Conservation (phyloP, 2,113 vertebrate genomes). For the Pteruthius melanotis region DNA sequence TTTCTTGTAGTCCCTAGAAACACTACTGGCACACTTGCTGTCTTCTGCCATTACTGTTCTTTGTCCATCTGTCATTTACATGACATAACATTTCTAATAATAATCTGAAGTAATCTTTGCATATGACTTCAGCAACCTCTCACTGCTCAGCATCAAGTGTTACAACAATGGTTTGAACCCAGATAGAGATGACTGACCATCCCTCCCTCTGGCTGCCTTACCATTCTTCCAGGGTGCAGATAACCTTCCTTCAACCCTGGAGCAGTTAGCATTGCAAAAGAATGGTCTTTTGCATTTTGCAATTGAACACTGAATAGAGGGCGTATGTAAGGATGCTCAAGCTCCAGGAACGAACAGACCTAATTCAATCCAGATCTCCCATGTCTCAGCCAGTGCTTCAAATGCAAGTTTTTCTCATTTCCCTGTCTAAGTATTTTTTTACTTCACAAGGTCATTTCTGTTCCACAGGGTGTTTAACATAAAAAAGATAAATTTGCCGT, state of each 20-base stretch:
- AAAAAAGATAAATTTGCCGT: background rate
- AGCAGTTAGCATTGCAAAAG: background rate
- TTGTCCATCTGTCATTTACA: background rate
- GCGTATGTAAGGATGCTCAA: background rate
- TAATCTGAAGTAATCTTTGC: constrained; percentile 12
- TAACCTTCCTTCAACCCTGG: background rate
- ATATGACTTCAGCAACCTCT: constrained; percentile 11
- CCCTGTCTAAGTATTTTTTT: background rate
- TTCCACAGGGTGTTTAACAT: background rate
- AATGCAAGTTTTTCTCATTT: background rate
- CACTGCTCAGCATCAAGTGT: background rate
- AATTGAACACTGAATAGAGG: fast-evolving
- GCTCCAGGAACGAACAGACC: background rate
- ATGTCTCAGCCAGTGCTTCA: background rate
- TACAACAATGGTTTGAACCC: background rate
- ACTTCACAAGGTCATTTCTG: background rate
- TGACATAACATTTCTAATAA: constrained; percentile 28
- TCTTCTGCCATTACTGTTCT: background rate
- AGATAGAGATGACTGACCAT: background rate
- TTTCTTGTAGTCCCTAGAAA: background rate
- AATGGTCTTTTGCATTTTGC: background rate
- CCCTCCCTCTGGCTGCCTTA: background rate
- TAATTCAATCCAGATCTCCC: background rate
- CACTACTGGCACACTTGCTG: background rate
- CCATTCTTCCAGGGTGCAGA: background rate